Conservation (phyloP, 2,888 invertebrate genomes). For the Aphrophora alni region DNA sequence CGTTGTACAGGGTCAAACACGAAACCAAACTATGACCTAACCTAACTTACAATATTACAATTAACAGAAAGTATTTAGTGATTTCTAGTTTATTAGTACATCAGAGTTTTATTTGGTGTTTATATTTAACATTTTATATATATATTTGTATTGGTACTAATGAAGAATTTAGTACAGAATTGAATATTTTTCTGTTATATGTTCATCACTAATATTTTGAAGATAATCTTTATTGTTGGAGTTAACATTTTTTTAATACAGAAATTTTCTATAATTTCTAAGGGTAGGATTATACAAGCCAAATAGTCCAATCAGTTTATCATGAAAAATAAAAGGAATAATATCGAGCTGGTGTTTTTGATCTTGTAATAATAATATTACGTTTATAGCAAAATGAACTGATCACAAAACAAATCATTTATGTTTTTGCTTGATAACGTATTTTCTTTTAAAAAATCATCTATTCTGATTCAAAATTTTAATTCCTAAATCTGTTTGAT, state of each 20-base stretch:
- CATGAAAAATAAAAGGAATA: too few species aligned
- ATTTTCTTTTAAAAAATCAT: too few species aligned
- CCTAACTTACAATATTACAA: not conserved
- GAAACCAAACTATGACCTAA: constrained; percentile 64
- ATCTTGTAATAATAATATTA: too few species aligned
- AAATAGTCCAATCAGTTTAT: too few species aligned
- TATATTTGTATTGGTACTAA: not conserved
- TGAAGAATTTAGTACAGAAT: not conserved
- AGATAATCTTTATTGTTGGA: not conserved
- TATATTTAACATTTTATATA: not conserved
- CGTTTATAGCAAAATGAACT: too few species aligned
- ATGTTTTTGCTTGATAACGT: too few species aligned
- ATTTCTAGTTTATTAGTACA: not conserved
- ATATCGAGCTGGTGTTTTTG: too few species aligned
- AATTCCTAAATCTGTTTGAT: too few species aligned
- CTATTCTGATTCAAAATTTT: too few species aligned
- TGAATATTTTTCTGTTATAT: not conserved
- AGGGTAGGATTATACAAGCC: not conserved
- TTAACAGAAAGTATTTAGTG: not conserved
- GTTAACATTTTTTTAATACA: not conserved
- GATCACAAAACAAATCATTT: too few species aligned
- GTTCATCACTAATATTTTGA: not conserved
- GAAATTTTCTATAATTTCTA: not conserved
- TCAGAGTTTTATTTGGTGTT: constrained; percentile 9
- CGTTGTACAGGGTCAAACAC: constrained; percentile 55